Evolutionary conservation across 2,113 vertebrate genomes (phyloP), one percentile per base, ranked within the genome.

Genomic region (Trematomus loennbergii): DNA sequence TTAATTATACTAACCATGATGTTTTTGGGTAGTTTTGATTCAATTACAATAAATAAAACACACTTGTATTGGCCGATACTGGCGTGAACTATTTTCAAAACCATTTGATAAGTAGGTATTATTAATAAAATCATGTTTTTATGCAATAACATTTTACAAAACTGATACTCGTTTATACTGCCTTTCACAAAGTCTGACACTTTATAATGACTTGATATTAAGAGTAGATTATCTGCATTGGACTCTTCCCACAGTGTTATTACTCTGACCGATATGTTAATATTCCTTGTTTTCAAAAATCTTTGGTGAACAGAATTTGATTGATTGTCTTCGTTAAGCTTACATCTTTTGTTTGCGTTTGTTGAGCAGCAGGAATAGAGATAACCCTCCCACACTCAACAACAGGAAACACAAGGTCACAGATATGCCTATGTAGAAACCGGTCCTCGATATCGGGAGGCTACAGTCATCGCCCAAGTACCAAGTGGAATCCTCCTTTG

Each of bases 381-480:
- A 69, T 62, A 88, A 53, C 6, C 9, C 61, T 40, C 4, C 83
- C 58, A 88, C 25, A 12, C 45, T 25, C 62, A 65, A 29, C 2
- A 86, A 15, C 12, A 88, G 52, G 9, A 33, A 45, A 4, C 6
- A 48, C 5, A 84, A 49, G 48, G 81, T 75, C 16, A 20, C 46
- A 60, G 73, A 75, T 5, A 88, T 18, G 6, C 87, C 87, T 13
- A 15, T 43, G 5, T 60, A 78, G 33, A 89, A 83, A 15, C 61
- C 36, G 10, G 3, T 75, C 53, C 0, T 72, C 10, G 61, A 11
- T 36, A 83, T 81, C 0, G 83, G 87, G 0, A 46, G 0, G 8
- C 6, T 5, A 45, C 87, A 88, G n/a, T 84, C 40, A 0, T 63
- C 2, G 0, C 52, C 49, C 70, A 86, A 13, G 46, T 89, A 89